Conservation (phyloP, 2,888 invertebrate genomes). For the Agriopis aurantiaria region DNA sequence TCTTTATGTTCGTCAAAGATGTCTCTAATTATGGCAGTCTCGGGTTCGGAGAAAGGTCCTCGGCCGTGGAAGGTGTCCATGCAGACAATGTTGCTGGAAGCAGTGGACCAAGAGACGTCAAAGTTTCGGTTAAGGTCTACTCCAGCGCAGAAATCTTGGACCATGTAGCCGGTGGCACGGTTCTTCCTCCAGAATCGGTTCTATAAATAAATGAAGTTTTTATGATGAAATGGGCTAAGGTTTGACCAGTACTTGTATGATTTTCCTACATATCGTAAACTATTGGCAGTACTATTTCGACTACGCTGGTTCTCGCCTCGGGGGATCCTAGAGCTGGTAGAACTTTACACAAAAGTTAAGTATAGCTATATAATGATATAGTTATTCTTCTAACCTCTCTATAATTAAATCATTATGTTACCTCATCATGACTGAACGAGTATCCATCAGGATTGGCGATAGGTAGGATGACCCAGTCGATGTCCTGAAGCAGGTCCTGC, state of each 20-base stretch:
- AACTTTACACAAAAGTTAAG: too few relatives aligned
- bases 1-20: slow-evolving; percentile 78
- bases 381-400: too few relatives aligned
- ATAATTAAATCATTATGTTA: slow-evolving; percentile 44
- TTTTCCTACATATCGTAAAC: too few relatives aligned
- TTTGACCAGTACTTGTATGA: too few relatives aligned
- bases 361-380: too few relatives aligned
- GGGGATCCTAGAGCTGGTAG: too few relatives aligned
- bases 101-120: slow-evolving; percentile 87
- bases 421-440: slow-evolving; percentile 80
- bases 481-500: slow-evolving; percentile 77
- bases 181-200: slow-evolving; percentile 81
- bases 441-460: slow-evolving; percentile 90
- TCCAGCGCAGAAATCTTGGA: slow-evolving; percentile 83
- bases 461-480: slow-evolving; percentile 89
- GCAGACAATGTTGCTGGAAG: slow-evolving; percentile 81
- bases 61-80: slow-evolving; percentile 87
- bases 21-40: slow-evolving; percentile 85
- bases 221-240: too few relatives aligned
- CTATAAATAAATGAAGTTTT: not conserved
- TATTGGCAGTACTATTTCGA: too few relatives aligned
- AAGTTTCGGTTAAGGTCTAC: slow-evolving; percentile 92
- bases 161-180: slow-evolving; percentile 64
- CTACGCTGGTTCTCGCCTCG: too few relatives aligned
- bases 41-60: slow-evolving; percentile 88